Evolutionary conservation across 2,888 invertebrate genomes (phyloP).

Genomic region (Frankliniella intonsa): DNA sequence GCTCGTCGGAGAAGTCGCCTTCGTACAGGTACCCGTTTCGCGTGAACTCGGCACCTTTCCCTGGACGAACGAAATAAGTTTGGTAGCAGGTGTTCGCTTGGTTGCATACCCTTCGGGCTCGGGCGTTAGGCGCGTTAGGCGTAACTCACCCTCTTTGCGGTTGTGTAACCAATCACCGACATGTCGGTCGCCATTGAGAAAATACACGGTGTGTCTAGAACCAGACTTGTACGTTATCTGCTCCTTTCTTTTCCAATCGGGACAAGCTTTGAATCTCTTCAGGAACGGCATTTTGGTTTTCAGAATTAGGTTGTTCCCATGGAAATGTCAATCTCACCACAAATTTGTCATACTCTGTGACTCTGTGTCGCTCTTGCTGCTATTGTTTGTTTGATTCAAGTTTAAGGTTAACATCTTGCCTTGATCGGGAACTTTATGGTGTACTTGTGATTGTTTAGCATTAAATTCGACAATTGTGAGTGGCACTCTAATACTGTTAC

Average conservation of each 20-base stretch:
- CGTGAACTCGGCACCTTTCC: neutral
- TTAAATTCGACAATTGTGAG: no score
- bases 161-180: neutral
- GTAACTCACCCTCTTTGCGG: neutral
- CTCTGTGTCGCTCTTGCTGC: no score
- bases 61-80: neutral
- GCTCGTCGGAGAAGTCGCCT: constrained; percentile 12
- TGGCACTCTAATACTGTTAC: no score
- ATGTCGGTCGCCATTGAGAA: neutral
- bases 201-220: neutral
- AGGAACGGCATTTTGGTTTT: neutral
- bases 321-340: no score
- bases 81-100: neutral
- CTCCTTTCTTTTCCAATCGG: constrained; percentile 1
- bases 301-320: neutral
- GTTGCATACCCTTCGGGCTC: neutral
- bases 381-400: no score
- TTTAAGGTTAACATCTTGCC: no score
- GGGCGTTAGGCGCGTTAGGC: neutral
- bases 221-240: neutral
- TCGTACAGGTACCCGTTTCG: neutral
- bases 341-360: no score
- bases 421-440: no score
- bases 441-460: no score
- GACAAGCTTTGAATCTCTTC: neutral